Evolutionary conservation across 1,140 invertebrate genomes (phyloP), one percentile per base, ranked within the genome.

Genomic region (Tetranychus cinnabarinus): DNA sequence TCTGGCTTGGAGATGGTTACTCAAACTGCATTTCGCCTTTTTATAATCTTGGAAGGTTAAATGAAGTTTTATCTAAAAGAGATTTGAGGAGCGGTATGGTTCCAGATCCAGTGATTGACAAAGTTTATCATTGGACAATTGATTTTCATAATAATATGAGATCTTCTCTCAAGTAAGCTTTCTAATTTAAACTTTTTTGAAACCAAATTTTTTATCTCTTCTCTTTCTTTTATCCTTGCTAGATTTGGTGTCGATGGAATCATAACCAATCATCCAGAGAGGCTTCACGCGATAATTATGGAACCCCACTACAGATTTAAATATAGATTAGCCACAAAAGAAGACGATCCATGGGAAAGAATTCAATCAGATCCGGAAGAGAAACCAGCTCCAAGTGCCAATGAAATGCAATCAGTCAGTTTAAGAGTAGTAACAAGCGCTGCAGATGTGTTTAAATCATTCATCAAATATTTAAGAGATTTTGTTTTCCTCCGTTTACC

Each of bases 81-180:
- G 64, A 65, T 57, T 31, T 23, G 7, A 8, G 31, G 31, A 63
- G 61, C 58, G 35, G 15, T 1, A 64, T 62, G 36, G 6, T 63
- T 10, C 31, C 23, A 7, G 55, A 62, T 5, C 15, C 50, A 15
- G 39, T 37, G 35, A 48, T 62, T 2, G 61, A 58, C 33, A 69
- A 69, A 57, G 68, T 66, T 4, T 69, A 69, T 46, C 65, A 67
- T 59, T 69, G 68, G 68, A 69, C 68, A 13, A 63, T 69, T 0
- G 68, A 69, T 57, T 63, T 65, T 10, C 37, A 60, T 33, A 60
- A 63, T 47, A 62, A 55, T 61, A 55, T 61, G 60, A 58, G 67
- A 39, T 59, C 50, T n/a, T 59, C 64, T 8, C 52, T 65, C 23
- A 63, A 60, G 63, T 60, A 60, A 52, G 58, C 15, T 0, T 1